phyloP scores from a whole-genome alignment of 2,113 vertebrate species.

The cattle (Bos taurus) region ARS-UCD2.0 NC_037345.1:33966501-33967000 shows the following conservation, averaged over 20 bases:
- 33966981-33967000: neutral
- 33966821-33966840: neutral
- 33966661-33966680: neutral
- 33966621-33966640: neutral
- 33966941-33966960: conserved; percentile 30
- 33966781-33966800: neutral
- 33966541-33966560: conserved; percentile 24
- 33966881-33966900: neutral
- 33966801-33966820: neutral
- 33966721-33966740: neutral
- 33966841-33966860: neutral
- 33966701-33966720: neutral
- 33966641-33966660: neutral
- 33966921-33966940: conserved; percentile 14
- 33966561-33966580: neutral
- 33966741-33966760: neutral
- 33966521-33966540: neutral
- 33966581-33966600: neutral
- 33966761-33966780: neutral
- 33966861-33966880: conserved; percentile 26
- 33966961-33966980: neutral
- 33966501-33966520: neutral
- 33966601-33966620: neutral
- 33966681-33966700: neutral
- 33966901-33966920: neutral